These are phyloP conservation scores for Falco biarmicus DNA, from an alignment of 2,797 vertebrate species.

Conservation along the genomic window DNA sequence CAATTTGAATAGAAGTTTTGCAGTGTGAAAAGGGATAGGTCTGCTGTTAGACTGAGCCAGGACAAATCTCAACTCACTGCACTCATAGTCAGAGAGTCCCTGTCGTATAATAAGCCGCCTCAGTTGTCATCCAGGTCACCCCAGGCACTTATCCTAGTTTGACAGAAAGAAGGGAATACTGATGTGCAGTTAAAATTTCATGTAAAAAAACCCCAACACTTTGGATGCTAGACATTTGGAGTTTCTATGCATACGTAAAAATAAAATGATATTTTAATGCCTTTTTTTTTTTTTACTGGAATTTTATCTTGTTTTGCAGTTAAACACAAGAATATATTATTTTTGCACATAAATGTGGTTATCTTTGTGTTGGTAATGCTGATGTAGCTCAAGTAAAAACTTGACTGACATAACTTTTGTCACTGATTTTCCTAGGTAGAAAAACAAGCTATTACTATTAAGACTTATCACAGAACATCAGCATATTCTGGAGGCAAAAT, in stretches of 20 bases:
- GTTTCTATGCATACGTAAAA: background rate
- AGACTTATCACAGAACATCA: background rate
- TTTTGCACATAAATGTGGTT: background rate
- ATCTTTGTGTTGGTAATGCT: background rate
- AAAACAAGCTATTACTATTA: background rate
- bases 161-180: background rate
- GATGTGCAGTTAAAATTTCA: background rate
- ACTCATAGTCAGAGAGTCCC: background rate
- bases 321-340: background rate
- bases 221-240: background rate
- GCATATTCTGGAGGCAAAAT: conserved; percentile 1
- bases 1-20: background rate
- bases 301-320: background rate
- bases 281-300: background rate
- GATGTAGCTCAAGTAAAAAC: background rate
- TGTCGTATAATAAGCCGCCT: background rate
- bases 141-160: background rate
- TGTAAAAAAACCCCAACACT: background rate
- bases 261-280: background rate
- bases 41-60: background rate
- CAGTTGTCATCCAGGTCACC: background rate
- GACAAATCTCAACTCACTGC: background rate
- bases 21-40: background rate
- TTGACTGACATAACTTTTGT: background rate
- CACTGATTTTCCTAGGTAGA: background rate